Percentiles rank a stretch among this genome's conserved stretches.
These are phyloP conservation scores for Heliconius nattereri DNA, from an alignment of 1,140 invertebrate species.

Conservation along the genomic window DNA sequence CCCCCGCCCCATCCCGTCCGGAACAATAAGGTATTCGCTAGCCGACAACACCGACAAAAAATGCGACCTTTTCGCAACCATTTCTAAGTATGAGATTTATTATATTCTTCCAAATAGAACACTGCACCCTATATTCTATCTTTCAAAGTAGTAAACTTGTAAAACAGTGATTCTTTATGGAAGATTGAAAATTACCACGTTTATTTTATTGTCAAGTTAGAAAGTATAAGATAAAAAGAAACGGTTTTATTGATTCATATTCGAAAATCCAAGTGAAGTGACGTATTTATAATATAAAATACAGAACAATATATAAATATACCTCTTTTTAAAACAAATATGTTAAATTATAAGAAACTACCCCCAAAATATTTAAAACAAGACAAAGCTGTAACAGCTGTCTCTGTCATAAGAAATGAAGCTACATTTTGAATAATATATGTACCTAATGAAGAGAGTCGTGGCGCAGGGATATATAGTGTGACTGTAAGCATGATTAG, in stretches of 20 bases:
- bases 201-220: not conserved
- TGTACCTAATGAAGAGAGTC: too few species aligned
- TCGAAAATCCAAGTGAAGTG: not conserved
- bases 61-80: conserved; percentile 67
- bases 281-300: not conserved
- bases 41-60: conserved; percentile 62
- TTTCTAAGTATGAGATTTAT: conserved; percentile 53
- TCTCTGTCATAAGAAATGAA: not conserved
- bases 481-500: too few species aligned
- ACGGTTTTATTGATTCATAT: not conserved
- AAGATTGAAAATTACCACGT: not conserved
- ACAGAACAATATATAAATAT: not conserved
- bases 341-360: not conserved
- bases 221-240: not conserved
- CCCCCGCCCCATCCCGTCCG: conserved; percentile 54
- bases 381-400: not conserved
- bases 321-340: not conserved
- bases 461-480: too few species aligned
- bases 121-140: conserved; percentile 17
- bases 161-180: too few species aligned
- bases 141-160: conserved; percentile 36
- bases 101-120: conserved; percentile 48
- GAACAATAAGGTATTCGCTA: conserved; percentile 73
- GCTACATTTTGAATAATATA: not conserved
- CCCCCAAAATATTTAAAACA: not conserved